Percentiles rank a stretch among this genome's conserved stretches.
These are phyloP conservation scores for Ciona savignyi DNA, from an alignment of 23 tunicate genomes.

Conservation along the genomic window DNA sequence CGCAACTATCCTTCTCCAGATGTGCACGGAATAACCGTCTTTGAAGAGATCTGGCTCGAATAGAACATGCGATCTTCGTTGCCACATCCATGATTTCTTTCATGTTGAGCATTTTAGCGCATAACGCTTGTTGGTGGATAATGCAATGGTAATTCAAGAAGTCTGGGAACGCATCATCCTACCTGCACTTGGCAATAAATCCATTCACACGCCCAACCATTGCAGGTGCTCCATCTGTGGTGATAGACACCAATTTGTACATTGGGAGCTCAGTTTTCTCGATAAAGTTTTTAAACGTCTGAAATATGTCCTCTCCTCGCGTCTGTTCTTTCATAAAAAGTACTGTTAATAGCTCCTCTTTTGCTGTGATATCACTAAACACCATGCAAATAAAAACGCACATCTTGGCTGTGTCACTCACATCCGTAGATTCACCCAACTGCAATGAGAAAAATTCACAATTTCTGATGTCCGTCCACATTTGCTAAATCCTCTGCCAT, in stretches of 20 bases:
- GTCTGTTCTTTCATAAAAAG: background rate
- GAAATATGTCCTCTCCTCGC: conserved; percentile 16
- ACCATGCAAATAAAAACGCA: conserved; percentile 11
- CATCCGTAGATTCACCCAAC: conserved; percentile 19
- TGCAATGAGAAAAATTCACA: no score
- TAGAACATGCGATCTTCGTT: conserved; percentile 6
- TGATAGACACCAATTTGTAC: background rate
- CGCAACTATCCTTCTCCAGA: conserved; percentile 4
- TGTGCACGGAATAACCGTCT: conserved; percentile 11
- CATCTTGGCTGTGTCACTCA: conserved; percentile 7
- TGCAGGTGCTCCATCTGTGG: conserved; percentile 11
- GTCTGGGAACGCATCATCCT: conserved; percentile 9
- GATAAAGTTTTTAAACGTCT: conserved; percentile 1
- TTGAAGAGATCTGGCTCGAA: conserved; percentile 19
- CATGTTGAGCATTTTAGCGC: conserved; percentile 9
- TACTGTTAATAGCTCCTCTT: conserved; percentile 14
- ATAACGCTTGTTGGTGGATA: conserved; percentile 26
- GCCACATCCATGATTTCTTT: conserved; percentile 25
- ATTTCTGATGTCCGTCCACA: background rate
- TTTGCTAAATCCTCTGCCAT: background rate
- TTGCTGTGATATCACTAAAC: conserved; percentile 6
- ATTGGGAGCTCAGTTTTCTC: conserved; percentile 4
- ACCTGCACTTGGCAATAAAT: conserved; percentile 10
- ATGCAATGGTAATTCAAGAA: conserved; percentile 23
- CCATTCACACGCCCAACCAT: conserved; percentile 12